Evolutionary conservation across 2,113 vertebrate genomes (phyloP).

Genomic region (Barnardius zonarius): DNA sequence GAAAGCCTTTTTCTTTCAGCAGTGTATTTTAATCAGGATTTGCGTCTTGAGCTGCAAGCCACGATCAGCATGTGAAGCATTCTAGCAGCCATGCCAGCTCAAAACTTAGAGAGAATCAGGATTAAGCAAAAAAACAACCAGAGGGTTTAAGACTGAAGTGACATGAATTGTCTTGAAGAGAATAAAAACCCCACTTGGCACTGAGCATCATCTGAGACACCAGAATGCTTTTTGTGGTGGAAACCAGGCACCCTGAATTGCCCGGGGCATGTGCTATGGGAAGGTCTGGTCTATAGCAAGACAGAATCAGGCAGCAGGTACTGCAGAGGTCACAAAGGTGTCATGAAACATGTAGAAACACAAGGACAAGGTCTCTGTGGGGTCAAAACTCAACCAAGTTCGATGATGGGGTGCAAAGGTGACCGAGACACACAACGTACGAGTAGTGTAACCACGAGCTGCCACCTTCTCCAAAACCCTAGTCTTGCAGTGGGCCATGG

Average conservation of each 20-base stretch:
- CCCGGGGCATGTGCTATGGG: accelerated
- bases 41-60: background rate
- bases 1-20: background rate
- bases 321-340: background rate
- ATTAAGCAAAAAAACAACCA: background rate
- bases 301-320: background rate
- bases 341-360: background rate
- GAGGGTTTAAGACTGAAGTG: background rate
- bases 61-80: background rate
- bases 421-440: background rate
- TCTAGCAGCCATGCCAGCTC: background rate
- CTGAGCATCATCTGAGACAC: background rate
- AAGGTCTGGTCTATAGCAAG: background rate
- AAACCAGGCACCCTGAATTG: background rate
- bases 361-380: background rate
- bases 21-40: background rate
- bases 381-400: background rate
- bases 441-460: accelerated
- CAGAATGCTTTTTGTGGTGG: background rate
- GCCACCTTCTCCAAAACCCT: background rate
- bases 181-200: background rate
- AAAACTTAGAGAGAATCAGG: background rate
- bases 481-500: accelerated
- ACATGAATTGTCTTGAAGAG: background rate
- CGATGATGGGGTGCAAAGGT: background rate